Percentiles rank a stretch among this genome's conserved stretches.
These are phyloP conservation scores for Phalanger gymnotis DNA, from an alignment of 2,797 vertebrate species.

Conservation along the genomic window DNA sequence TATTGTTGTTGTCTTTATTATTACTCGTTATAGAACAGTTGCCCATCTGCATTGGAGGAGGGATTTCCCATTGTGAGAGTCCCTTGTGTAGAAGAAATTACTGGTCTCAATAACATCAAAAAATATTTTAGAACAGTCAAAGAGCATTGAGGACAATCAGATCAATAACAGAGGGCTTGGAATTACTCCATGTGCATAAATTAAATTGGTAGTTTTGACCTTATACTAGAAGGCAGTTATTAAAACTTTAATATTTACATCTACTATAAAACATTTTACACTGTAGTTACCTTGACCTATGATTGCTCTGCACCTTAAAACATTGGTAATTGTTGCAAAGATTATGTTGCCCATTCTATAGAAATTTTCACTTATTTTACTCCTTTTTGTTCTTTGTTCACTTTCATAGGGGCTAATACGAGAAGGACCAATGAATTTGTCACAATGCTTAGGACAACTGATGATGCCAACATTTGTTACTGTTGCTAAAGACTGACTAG, in stretches of 20 bases:
- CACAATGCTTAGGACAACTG: conserved; percentile 84
- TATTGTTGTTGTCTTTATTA: not conserved
- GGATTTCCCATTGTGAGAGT: not conserved
- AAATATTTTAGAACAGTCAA: conserved; percentile 99
- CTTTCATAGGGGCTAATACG: conserved; percentile 81
- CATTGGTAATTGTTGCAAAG: conserved; percentile 80
- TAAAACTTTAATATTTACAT: conserved; percentile 76
- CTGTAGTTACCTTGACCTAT: conserved; percentile 74
- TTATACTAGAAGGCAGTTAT: conserved; percentile 86
- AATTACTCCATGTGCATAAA: conserved; percentile 98
- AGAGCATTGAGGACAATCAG: conserved; percentile 98
- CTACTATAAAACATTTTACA: conserved; percentile 71
- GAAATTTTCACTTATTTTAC: conserved; percentile 71
- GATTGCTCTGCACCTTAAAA: conserved; percentile 81
- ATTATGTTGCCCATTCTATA: conserved; percentile 71
- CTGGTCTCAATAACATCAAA: not conserved
- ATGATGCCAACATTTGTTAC: conserved; percentile 80
- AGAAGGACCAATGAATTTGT: conserved; percentile 81
- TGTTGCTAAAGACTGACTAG: conserved; percentile 39
- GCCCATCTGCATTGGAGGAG: not conserved
- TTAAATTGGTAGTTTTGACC: conserved; percentile 92
- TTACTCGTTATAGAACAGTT: not conserved
- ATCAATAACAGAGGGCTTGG: conserved; percentile 99
- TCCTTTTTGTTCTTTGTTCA: conserved; percentile 64
- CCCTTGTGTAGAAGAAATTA: not conserved